Evolutionary conservation across 35 echinoderm and acorn worm genomes (phyloP).

Genomic region (Lytechinus pictus): DNA sequence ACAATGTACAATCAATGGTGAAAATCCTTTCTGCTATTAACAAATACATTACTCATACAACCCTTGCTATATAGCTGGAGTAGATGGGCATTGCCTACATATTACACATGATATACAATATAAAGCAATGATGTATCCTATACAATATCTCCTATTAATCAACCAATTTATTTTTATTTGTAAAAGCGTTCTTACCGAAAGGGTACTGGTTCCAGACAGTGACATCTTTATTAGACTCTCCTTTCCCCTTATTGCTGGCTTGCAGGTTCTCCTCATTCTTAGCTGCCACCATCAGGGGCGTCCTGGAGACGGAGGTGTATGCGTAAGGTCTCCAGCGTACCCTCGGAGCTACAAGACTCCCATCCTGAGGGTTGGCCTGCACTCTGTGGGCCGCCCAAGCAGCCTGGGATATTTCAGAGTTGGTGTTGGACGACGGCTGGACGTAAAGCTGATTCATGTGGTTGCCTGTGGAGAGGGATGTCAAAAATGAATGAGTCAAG

Average conservation of each 20-base stretch:
- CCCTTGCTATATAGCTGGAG: too few relatives aligned
- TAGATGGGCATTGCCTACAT: too few relatives aligned
- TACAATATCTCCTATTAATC: too few relatives aligned
- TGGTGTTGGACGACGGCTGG: slow-evolving; percentile 2
- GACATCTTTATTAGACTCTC: background rate
- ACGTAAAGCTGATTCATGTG: slow-evolving; percentile 38
- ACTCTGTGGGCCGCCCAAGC: slow-evolving; percentile 25
- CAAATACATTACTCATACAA: too few relatives aligned
- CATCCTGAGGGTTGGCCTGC: slow-evolving; percentile 16
- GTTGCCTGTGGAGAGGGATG: background rate
- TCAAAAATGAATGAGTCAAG: background rate
- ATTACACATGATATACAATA: too few relatives aligned
- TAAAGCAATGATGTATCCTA: too few relatives aligned
- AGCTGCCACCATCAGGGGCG: background rate
- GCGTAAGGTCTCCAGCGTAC: slow-evolving; percentile 37
- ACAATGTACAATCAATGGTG: too few relatives aligned
- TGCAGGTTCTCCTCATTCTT: slow-evolving; percentile 19
- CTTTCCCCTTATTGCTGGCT: background rate
- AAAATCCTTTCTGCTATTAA: too few relatives aligned
- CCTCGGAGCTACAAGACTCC: slow-evolving; percentile 25
- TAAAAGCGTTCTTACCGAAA: background rate
- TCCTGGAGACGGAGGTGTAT: slow-evolving; percentile 40
- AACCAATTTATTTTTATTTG: background rate
- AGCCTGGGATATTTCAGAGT: slow-evolving; percentile 37
- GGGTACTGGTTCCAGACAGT: slow-evolving; percentile 45